These are phyloP conservation scores for Electrophaes corylata DNA, from an alignment of 2,888 invertebrate species.

Conservation along the genomic window DNA sequence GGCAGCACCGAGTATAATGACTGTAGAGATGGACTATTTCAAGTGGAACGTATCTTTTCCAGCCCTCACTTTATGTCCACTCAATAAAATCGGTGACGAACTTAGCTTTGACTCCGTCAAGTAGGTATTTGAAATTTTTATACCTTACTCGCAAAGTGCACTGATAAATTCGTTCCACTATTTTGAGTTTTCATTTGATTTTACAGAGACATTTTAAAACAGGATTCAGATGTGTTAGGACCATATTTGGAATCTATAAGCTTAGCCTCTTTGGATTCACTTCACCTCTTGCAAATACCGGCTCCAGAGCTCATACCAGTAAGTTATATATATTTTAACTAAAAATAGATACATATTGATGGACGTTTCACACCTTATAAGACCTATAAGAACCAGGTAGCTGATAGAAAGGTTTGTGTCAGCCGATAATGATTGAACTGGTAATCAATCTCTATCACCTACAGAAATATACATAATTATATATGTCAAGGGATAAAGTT, in stretches of 20 bases:
- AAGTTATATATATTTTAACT: too few species aligned
- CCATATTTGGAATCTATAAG: constrained; percentile 54
- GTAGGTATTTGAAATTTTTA: constrained; percentile 41
- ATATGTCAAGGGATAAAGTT: too few species aligned
- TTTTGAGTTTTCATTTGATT: constrained; percentile 9
- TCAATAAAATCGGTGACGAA: constrained; percentile 79
- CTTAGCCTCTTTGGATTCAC: constrained; percentile 50
- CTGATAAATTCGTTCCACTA: background rate
- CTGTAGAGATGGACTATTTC: constrained; percentile 88
- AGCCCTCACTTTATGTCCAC: constrained; percentile 87
- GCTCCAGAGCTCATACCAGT: constrained; percentile 51
- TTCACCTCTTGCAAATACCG: constrained; percentile 53
- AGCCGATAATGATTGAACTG: too few species aligned
- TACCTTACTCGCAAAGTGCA: background rate
- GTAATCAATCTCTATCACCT: too few species aligned
- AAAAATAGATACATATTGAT: too few species aligned
- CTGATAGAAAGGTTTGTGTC: too few species aligned
- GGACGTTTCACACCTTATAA: too few species aligned
- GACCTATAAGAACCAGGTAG: too few species aligned
- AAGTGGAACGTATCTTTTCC: constrained; percentile 89
- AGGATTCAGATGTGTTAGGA: constrained; percentile 48
- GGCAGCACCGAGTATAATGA: constrained; percentile 88
- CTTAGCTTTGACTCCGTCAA: constrained; percentile 50
- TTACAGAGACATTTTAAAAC: constrained; percentile 50
- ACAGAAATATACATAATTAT: too few species aligned